Evolutionary conservation across 2,113 vertebrate species (phyloP), one percentile per base, ranked within the genome.

Genomic region (Ceyx margarethae): DNA sequence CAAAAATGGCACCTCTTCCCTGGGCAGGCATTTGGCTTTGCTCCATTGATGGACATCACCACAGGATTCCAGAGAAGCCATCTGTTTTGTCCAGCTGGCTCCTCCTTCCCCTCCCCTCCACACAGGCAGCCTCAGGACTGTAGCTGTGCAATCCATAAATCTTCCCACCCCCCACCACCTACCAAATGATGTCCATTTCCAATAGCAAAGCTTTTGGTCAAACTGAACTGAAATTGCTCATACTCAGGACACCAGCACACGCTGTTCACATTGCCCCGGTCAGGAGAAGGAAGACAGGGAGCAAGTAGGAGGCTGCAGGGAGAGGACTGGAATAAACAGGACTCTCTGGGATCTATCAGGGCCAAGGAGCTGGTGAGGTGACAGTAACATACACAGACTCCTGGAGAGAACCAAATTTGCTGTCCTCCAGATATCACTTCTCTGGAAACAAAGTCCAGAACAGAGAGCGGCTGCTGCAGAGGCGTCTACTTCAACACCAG

Each of bases 401-500:
- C 68, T 71, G 56, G 42, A 73, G 72, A 80, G 62, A 87, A 31
- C 14, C 22, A 43, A 19, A 62, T 61, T 23, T 73, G 62, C 53
- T 66, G 42, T 43, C 26, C 72, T 71, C 85, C 56, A 23, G 56
- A 29, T 5, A 53, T 74, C 67, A 65, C 31, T 25, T 64, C 51
- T 28, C 85, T 50, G 69, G 61, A 67, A 68, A 65, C 57, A 42
- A 86, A 15, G 72, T 15, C 76, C 81, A 78, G 84, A 54, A 5
- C 11, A 23, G 90, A 94, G 95, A 95, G 90, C 35, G 84, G 96
- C 95, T 96, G 96, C 95, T 96, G 95, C 96, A 95, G 93, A 95
- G 86, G 31, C 11, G 15, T n/a, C 65, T 51, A 33, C 11, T n/a
- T 45, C 87, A 57, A 45, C 5, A 3, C 15, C 58, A 28, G 35